Conservation (phyloP, 2,113 vertebrate species). For the Spilogale gracilis region DNA sequence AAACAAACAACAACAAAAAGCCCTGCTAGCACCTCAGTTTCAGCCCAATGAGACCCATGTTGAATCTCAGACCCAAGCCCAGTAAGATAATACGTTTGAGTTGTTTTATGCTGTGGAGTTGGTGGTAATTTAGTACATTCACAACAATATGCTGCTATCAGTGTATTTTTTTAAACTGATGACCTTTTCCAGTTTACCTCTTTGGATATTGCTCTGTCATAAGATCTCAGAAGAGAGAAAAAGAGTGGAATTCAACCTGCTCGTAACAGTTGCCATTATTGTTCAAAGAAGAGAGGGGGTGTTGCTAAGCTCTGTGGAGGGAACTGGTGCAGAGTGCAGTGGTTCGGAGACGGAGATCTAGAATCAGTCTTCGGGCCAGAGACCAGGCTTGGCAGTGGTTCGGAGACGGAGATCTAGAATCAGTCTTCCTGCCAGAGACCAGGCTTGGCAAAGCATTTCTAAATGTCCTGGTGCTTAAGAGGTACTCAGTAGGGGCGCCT, state of each 20-base stretch:
- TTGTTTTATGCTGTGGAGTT: background rate
- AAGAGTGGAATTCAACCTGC: background rate
- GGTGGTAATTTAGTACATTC: background rate
- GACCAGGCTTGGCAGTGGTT: background rate
- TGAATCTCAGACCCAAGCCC: background rate
- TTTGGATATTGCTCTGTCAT: background rate
- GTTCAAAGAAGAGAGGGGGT: background rate
- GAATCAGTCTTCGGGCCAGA: background rate
- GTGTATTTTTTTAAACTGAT: background rate
- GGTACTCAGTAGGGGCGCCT: background rate
- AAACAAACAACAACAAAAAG: background rate
- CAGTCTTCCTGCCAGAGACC: background rate
- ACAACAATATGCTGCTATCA: background rate
- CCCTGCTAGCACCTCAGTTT: background rate
- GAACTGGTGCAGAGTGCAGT: background rate
- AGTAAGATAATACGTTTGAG: background rate
- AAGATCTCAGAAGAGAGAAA: background rate
- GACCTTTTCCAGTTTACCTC: background rate
- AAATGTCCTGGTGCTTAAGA: background rate
- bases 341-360: background rate
- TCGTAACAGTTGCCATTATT: background rate
- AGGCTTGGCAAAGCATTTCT: background rate
- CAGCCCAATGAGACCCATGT: background rate
- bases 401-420: background rate
- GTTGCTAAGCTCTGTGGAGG: background rate